Base-by-base conservation (phyloP, 2,113 vertebrate genomes). In the Struthio camelus region DNA sequence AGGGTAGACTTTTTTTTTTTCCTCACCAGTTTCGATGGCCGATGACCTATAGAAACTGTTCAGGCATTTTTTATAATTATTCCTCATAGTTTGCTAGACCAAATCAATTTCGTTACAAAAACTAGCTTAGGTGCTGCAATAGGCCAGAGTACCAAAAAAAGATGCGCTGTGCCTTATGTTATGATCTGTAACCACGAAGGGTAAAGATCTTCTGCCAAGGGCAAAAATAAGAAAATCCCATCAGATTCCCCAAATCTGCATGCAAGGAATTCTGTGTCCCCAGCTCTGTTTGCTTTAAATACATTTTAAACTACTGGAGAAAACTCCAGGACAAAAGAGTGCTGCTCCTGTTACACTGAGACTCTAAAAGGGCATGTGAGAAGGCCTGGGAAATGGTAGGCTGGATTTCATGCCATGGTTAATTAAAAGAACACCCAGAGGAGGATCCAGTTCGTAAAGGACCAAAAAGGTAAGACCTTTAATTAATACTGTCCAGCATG, bases 341-440 rank as follows among this genome's bases (percentile, higher is more conserved):
- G 32, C 3, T 11, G 25, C 17, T 80, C 8, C 3, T 23, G 40
- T 64, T 84, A 8, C 44, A 24, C n/a, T 58, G 34, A 32, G 48
- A 72, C 24, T 58, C 38, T 4, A 15, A 85, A 50, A 58, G 14
- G 13, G 9, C 11, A 1, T 0, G 0, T 36, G 58, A 30, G 3
- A 70, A 58, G 17, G 23, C 1, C 32, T 69, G 53, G 25, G 50
- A 83, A 83, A 36, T 9, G 10, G 6, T 50, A 40, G 27, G 15
- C 25, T 73, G 32, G 27, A 6, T 50, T 88, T 89, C 34, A 34
- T 28, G 30, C 12, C 2, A 1, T 70, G 40, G 50, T 28, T 92
- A 62, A 36, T 42, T 25, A 51, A 25, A 19, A 82, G 18, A 77
- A 42, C 4, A 70, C 2, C 6, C 11, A n/a, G 6, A 53, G 22